Percentiles rank a stretch among this genome's conserved stretches.
Conservation (phyloP, 2,113 vertebrate genomes). For the Aviceda subcristata region DNA sequence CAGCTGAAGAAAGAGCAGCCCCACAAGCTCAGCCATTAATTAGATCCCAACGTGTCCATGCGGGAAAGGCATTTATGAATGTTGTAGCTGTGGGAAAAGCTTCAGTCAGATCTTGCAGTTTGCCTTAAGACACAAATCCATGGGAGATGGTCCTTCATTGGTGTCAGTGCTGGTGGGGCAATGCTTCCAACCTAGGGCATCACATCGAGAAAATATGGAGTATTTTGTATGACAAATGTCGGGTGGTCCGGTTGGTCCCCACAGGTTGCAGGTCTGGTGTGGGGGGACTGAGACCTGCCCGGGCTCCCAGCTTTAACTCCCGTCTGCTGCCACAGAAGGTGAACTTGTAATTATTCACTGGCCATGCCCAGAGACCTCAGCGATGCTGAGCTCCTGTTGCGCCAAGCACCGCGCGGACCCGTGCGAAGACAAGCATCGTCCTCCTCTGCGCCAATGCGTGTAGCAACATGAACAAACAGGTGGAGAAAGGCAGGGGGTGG, state of each 20-base stretch:
- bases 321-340: fast-evolving
- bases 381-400: background rate
- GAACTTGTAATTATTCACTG: background rate
- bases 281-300: background rate
- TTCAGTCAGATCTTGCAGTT: background rate
- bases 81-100: background rate
- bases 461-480: background rate
- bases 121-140: background rate
- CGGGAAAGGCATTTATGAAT: background rate
- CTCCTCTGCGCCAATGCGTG: background rate
- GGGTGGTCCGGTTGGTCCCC: background rate
- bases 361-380: fast-evolving
- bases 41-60: background rate
- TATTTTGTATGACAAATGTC: background rate
- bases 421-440: fast-evolving
- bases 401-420: fast-evolving
- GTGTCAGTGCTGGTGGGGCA: background rate
- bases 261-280: fast-evolving
- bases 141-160: background rate
- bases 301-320: background rate
- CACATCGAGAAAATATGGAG: background rate
- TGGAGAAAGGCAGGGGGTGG: background rate
- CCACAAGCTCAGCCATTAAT: background rate
- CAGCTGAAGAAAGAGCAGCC: background rate
- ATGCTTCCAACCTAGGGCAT: background rate